Evolutionary conservation across 2,888 invertebrate genomes (phyloP).

Genomic region (Agrotis puta): DNA sequence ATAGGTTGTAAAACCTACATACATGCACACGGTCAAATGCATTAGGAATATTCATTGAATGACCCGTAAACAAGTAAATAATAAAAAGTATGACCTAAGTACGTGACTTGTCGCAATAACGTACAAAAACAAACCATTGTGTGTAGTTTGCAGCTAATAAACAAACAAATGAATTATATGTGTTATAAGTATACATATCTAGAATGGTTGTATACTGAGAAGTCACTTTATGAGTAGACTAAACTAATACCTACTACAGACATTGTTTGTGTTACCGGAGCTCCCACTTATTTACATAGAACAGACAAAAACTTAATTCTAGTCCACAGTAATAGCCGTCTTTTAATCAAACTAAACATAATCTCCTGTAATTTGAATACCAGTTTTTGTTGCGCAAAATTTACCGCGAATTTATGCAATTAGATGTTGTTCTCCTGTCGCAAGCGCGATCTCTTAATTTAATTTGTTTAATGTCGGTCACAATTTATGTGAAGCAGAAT

Average conservation of each 20-base stretch:
- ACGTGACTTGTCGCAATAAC: conserved; percentile 37
- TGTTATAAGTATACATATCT: not conserved
- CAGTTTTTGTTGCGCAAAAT: conserved; percentile 61
- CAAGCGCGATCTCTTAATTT: conserved; percentile 62
- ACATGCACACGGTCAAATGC: not conserved
- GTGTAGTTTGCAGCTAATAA: conserved; percentile 15
- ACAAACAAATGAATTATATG: conserved; percentile 22
- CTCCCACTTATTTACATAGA: conserved; percentile 56
- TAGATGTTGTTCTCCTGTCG: conserved; percentile 43
- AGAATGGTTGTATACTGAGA: conserved; percentile 2
- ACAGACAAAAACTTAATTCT: conserved; percentile 57
- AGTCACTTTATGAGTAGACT: conserved; percentile 26
- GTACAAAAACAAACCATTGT: conserved; percentile 5
- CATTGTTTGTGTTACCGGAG: conserved; percentile 54
- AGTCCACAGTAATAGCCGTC: conserved; percentile 31
- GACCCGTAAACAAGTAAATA: conserved; percentile 13
- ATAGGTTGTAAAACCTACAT: not conserved
- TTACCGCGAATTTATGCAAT: conserved; percentile 65
- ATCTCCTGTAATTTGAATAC: conserved; percentile 62
- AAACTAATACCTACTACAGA: conserved; percentile 34
- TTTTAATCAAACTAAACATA: conserved; percentile 52
- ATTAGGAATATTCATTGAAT: conserved; percentile 8
- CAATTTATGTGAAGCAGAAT: conserved; percentile 45
- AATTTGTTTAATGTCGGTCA: conserved; percentile 45
- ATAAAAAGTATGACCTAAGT: not conserved